Evolutionary conservation across 2,888 invertebrate species (phyloP).

Genomic region (Caenorhabditis wallacei): DNA sequence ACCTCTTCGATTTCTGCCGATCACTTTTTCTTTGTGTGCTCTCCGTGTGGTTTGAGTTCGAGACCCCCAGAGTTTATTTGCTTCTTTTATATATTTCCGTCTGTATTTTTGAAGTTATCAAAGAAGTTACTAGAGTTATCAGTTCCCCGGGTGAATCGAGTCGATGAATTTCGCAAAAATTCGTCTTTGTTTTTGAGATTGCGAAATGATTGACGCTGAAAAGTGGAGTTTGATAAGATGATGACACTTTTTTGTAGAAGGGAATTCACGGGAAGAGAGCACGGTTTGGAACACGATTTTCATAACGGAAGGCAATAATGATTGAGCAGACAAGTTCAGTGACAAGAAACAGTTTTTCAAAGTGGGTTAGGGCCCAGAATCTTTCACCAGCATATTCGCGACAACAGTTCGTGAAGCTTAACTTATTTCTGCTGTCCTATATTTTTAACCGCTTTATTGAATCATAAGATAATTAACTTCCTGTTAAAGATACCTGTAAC

Average conservation of each 20-base stretch:
- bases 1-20: neutral
- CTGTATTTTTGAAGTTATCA: conserved; percentile 9
- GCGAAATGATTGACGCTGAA: neutral
- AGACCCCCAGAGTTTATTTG: neutral
- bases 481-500: too few relatives aligned
- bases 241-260: conserved; percentile 30
- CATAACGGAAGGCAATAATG: neutral
- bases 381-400: too few relatives aligned
- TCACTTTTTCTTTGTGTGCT: conserved; percentile 20
- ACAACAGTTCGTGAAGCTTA: neutral
- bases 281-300: conserved; percentile 26
- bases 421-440: too few relatives aligned
- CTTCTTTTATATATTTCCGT: neutral
- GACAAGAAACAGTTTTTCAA: too few relatives aligned
- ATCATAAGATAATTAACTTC: too few relatives aligned
- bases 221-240: conserved; percentile 31
- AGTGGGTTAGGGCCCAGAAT: too few relatives aligned
- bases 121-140: conserved; percentile 8
- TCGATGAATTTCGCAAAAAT: neutral
- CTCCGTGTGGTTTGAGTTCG: conserved; percentile 24
- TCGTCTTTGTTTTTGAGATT: neutral
- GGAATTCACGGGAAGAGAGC: conserved; percentile 16
- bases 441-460: too few relatives aligned
- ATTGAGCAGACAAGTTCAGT: too few relatives aligned
- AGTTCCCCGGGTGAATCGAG: neutral